phyloP scores from a whole-genome alignment of 2,113 vertebrate species.

The Psittacus erithacus region DNA sequence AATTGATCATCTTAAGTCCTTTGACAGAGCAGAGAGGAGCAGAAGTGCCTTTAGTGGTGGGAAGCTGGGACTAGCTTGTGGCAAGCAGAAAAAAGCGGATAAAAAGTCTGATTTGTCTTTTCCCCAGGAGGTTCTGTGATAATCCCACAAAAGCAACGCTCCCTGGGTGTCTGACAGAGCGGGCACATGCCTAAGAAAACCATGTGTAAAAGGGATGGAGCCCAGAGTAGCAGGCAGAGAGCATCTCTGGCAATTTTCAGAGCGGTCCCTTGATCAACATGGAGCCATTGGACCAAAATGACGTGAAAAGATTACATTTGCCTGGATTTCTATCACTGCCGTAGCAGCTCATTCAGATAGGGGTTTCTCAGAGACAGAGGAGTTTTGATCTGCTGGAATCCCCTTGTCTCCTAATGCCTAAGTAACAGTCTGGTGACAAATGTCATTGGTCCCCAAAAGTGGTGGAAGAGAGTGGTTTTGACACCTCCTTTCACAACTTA shows the following conservation, averaged over 20 bases:
- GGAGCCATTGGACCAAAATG: not conserved
- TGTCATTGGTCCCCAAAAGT: not conserved
- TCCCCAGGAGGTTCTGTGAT: not conserved
- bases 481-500: not conserved
- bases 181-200: not conserved
- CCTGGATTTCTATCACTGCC: not conserved
- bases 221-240: not conserved
- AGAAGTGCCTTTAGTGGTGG: slow-evolving; percentile 43
- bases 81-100: slow-evolving; percentile 44
- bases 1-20: slow-evolving; percentile 62
- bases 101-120: slow-evolving; percentile 44
- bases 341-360: not conserved
- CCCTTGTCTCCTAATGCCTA: not conserved
- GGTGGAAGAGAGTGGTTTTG: not conserved
- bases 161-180: not conserved
- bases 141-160: slow-evolving; percentile 25
- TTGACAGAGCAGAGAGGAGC: slow-evolving; percentile 1
- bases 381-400: not conserved
- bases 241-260: not conserved
- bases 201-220: not conserved
- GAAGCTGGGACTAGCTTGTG: slow-evolving; percentile 15
- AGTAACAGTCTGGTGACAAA: not conserved
- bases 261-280: not conserved
- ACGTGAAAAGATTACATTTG: not conserved
- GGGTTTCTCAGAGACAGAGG: not conserved